Conservation (phyloP, 2,797 vertebrate species). For the Hipposideros larvatus region DNA sequence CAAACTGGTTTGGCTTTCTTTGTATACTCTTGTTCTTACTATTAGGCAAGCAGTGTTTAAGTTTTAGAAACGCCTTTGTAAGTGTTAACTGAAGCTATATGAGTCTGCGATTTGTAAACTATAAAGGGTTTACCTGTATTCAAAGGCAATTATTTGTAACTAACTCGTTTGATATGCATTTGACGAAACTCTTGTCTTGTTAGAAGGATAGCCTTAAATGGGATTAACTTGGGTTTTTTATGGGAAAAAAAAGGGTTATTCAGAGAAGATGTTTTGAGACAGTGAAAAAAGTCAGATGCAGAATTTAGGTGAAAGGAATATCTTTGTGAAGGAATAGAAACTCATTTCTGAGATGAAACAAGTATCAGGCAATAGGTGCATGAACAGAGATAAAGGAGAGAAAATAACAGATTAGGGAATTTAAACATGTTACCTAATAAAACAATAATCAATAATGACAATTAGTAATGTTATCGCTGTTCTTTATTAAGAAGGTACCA, state of each 20-base stretch:
- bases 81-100: neutral
- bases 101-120: conserved; percentile 10
- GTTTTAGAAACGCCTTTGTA: conserved; percentile 15
- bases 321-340: neutral
- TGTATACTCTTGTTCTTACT: neutral
- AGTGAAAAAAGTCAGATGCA: neutral
- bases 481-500: neutral
- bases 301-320: neutral
- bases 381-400: neutral
- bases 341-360: neutral
- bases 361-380: neutral
- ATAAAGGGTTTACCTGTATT: neutral
- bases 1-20: neutral
- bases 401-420: neutral
- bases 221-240: neutral
- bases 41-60: neutral
- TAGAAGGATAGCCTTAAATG: neutral
- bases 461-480: neutral
- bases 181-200: neutral
- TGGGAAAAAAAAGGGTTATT: neutral
- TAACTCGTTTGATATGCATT: neutral
- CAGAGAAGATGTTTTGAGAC: neutral
- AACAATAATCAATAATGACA: neutral
- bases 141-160: neutral
- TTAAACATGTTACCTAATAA: neutral